phyloP scores from a whole-genome alignment of 2,113 vertebrate genomes.

The Cololabis saira region DNA sequence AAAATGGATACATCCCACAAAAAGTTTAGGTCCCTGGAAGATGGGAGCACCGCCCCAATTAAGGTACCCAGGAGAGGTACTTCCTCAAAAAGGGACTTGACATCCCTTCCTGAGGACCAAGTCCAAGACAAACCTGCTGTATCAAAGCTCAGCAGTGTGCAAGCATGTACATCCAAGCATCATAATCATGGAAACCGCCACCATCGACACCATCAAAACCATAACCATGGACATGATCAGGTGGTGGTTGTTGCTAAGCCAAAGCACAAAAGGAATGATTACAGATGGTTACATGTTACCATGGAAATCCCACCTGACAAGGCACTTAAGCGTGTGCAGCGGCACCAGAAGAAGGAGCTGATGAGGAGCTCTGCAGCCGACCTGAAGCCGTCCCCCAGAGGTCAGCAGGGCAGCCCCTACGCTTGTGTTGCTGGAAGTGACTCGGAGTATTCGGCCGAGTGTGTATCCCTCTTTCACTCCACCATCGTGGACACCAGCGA shows the following conservation, averaged over 20 bases:
- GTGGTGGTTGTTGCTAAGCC: conserved; percentile 88
- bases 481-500: conserved; percentile 94
- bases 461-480: conserved; percentile 93
- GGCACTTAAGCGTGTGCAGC: conserved; percentile 79
- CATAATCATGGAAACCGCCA: conserved; percentile 52
- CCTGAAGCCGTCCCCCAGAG: conserved; percentile 52
- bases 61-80: conserved; percentile 77
- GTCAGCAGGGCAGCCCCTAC: conserved; percentile 79
- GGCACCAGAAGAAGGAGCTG: conserved; percentile 77
- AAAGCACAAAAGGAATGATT: conserved; percentile 87
- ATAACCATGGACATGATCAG: conserved; percentile 46
- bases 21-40: conserved; percentile 83
- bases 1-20: conserved; percentile 59
- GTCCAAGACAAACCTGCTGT: conserved; percentile 67
- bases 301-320: conserved; percentile 85
- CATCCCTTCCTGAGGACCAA: conserved; percentile 70
- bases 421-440: conserved; percentile 85
- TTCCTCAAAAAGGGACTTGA: conserved; percentile 73
- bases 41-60: conserved; percentile 71
- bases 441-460: conserved; percentile 95
- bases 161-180: conserved; percentile 35
- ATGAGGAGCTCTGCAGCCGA: conserved; percentile 56
- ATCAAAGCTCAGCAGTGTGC: background rate
- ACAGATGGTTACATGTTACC: conserved; percentile 83
- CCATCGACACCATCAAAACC: conserved; percentile 17